These are phyloP conservation scores for Mormyrus lacerda DNA, from an alignment of 2,113 vertebrate genomes.

Conservation along the genomic window DNA sequence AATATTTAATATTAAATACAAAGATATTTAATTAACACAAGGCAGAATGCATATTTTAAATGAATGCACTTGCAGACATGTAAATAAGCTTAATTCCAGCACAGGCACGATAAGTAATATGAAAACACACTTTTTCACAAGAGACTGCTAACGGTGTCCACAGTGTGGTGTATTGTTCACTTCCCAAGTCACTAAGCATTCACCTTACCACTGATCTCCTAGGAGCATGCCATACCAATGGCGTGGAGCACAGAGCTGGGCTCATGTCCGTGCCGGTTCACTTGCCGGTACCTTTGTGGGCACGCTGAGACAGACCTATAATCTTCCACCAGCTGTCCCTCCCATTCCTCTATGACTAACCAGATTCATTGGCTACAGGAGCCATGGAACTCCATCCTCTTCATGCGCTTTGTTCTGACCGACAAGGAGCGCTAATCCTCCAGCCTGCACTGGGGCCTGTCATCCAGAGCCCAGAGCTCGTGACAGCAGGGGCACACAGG, in stretches of 20 bases:
- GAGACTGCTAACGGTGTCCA: not conserved
- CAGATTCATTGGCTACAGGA: constrained; percentile 48
- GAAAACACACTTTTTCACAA: not conserved
- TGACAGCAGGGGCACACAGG: not conserved
- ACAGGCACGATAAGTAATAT: not conserved
- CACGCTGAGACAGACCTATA: constrained; percentile 15
- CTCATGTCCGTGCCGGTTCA: not conserved
- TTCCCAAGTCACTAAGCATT: not conserved
- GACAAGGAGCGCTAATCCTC: constrained; percentile 26
- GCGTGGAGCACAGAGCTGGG: not conserved
- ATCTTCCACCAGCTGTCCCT: constrained; percentile 30
- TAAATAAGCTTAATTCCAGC: not conserved
- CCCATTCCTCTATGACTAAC: constrained; percentile 52
- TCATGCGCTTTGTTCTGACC: constrained; percentile 35
- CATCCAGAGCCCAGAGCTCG: not conserved
- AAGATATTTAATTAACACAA: not conserved
- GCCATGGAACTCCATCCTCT: constrained; percentile 37
- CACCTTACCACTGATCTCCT: not conserved
- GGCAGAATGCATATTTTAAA: not conserved
- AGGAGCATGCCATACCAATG: constrained; percentile 27
- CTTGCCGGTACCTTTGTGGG: not conserved
- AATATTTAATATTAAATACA: not conserved
- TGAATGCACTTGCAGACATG: not conserved
- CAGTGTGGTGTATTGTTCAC: not conserved
- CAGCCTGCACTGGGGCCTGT: constrained; percentile 25